Conservation (phyloP, 2,888 invertebrate genomes). For the Polydrusus pterygomalis region DNA sequence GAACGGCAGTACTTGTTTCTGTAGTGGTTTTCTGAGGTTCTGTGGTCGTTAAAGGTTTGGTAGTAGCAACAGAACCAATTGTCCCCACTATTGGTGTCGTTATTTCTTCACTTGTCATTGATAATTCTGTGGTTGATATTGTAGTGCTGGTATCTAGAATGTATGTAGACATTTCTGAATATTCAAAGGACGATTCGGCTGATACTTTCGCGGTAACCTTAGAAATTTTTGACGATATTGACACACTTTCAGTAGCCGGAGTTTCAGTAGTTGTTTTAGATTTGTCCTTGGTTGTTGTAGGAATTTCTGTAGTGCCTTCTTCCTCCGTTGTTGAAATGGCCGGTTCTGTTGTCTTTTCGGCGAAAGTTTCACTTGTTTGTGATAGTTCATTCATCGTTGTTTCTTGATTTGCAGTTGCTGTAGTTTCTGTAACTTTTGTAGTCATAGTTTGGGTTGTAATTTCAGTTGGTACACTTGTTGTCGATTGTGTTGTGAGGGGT, state of each 20-base stretch:
- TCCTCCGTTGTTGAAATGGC: background rate
- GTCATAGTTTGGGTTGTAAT: slow-evolving; percentile 6
- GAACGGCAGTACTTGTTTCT: slow-evolving; percentile 4
- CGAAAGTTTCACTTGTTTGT: background rate
- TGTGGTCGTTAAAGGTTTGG: background rate
- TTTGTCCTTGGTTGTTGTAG: slow-evolving; percentile 13
- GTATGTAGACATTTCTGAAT: slow-evolving; percentile 47
- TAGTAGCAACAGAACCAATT: background rate
- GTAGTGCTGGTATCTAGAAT: slow-evolving; percentile 38
- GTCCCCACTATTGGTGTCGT: background rate
- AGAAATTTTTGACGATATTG: slow-evolving; percentile 29
- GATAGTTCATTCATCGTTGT: background rate
- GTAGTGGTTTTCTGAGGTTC: slow-evolving; percentile 28
- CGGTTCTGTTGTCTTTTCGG: slow-evolving; percentile 3
- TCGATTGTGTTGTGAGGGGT: background rate
- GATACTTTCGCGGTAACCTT: slow-evolving; percentile 31
- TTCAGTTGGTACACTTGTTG: background rate
- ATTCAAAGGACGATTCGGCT: slow-evolving; percentile 12
- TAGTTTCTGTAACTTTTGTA: background rate
- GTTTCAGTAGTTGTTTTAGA: slow-evolving; percentile 54
- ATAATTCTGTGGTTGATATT: slow-evolving; percentile 17
- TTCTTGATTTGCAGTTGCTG: background rate
- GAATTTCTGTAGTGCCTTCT: background rate
- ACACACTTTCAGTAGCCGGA: slow-evolving; percentile 58
- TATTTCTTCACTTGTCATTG: slow-evolving; percentile 6